Percentiles rank a stretch among this genome's conserved stretches.
Evolutionary conservation across 2,113 vertebrate species (phyloP).

Genomic region (Erythrocercus mccallii): DNA sequence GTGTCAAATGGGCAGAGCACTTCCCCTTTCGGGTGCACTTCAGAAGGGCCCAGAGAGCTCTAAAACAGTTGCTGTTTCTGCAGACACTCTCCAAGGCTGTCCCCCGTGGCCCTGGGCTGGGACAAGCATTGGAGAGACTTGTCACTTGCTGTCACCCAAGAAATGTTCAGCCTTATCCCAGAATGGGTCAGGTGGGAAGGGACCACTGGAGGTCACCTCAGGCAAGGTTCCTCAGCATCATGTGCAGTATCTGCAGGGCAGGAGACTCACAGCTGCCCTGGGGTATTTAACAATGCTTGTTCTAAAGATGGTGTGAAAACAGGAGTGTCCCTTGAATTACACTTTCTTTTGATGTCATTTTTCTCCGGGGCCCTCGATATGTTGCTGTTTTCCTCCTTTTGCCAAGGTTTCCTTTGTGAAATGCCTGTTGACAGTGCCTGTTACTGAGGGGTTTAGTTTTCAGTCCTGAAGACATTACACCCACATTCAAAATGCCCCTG

Average conservation of each 20-base stretch:
- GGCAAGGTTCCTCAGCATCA: neutral
- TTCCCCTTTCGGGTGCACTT: fast-evolving
- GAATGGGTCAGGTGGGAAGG: neutral
- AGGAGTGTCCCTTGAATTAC: neutral
- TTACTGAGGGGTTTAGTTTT: neutral
- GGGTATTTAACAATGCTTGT: fast-evolving
- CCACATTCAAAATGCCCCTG: neutral
- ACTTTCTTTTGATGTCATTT: neutral
- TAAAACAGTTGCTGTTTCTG: fast-evolving
- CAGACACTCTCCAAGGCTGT: fast-evolving
- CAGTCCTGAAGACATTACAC: neutral
- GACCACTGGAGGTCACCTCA: neutral
- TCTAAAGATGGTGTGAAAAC: fast-evolving
- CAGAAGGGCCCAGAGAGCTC: neutral
- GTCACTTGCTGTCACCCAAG: fast-evolving
- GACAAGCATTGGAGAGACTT: fast-evolving
- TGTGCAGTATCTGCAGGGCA: neutral
- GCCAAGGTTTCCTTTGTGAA: neutral
- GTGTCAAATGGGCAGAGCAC: fast-evolving
- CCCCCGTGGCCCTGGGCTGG: fast-evolving
- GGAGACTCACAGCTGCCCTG: neutral
- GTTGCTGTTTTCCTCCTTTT: neutral
- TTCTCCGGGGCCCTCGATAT: neutral
- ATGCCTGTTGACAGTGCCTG: neutral
- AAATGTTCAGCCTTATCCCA: fast-evolving